phyloP scores from a whole-genome alignment of 2,888 invertebrate species.

The Candidula unifasciata region DNA sequence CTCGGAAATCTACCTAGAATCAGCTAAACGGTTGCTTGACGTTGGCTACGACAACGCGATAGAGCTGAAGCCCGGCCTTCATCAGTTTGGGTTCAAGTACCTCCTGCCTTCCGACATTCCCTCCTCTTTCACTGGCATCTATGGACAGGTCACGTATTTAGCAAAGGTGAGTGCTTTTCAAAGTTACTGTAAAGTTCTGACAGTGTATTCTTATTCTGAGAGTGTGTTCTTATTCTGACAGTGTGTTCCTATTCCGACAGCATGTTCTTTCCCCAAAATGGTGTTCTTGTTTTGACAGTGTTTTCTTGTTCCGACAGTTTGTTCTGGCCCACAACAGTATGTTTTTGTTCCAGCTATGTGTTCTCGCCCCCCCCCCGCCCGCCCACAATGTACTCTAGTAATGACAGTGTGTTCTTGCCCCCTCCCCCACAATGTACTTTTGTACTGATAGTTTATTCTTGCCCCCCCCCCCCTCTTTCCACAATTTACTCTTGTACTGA shows the following conservation, averaged over 20 bases:
- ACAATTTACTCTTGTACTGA: too few relatives aligned
- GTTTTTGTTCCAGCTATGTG: too few relatives aligned
- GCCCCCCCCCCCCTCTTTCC: too few relatives aligned
- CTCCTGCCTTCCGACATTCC: constrained; percentile 73
- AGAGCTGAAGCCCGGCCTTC: constrained; percentile 65
- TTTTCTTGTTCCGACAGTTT: constrained; percentile 14
- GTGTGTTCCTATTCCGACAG: background rate
- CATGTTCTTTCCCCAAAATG: too few relatives aligned
- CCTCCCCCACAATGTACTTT: too few relatives aligned
- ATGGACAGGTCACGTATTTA: constrained; percentile 76
- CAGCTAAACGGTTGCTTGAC: constrained; percentile 58
- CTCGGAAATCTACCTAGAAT: constrained; percentile 54
- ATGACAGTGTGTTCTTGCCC: too few relatives aligned
- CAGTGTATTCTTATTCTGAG: background rate
- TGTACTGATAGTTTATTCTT: too few relatives aligned
- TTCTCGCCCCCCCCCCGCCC: too few relatives aligned
- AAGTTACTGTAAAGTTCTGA: background rate
- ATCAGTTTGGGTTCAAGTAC: constrained; percentile 74
- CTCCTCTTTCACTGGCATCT: constrained; percentile 76
- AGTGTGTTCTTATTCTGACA: background rate
- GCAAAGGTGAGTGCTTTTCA: constrained; percentile 67
- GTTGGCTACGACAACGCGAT: constrained; percentile 53
- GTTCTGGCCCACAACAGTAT: too few relatives aligned
- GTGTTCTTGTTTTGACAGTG: background rate
- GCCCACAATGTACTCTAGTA: too few relatives aligned